A percentile compares a stretch with the other conserved stretches of the same genome.
Conservation (phyloP, 2,113 vertebrate genomes). For the Tylochromis polylepis region DNA sequence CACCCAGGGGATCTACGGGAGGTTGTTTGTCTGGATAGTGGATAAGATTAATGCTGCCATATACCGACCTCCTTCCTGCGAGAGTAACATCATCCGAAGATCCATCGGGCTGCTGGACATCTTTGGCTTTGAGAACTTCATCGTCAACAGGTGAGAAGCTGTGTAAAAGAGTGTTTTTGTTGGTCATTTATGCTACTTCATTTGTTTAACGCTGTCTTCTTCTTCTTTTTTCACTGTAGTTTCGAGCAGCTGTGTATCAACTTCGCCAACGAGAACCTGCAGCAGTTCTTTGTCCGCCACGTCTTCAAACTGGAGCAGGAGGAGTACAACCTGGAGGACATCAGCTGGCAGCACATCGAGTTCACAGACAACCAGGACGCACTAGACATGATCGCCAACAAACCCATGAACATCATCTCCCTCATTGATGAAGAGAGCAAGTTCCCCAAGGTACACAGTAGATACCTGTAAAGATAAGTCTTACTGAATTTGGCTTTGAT, state of each 20-base stretch:
- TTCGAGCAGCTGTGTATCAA: constrained; percentile 99
- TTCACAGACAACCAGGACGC: constrained; percentile 99
- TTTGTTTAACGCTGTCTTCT: background rate
- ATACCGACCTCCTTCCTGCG: constrained; percentile 84
- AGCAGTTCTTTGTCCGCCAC: constrained; percentile 95
- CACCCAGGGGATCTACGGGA: constrained; percentile 92
- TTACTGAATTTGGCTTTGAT: background rate
- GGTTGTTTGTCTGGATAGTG: constrained; percentile 96
- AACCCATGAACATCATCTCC: constrained; percentile 98
- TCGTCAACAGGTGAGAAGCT: constrained; percentile 85
- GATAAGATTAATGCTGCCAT: constrained; percentile 98
- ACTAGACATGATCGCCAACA: constrained; percentile 97
- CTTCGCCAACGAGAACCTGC: constrained; percentile 97
- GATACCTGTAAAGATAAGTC: background rate
- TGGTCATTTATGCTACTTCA: background rate
- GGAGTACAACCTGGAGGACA: constrained; percentile 98
- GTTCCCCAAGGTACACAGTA: constrained; percentile 86
- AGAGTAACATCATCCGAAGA: constrained; percentile 75
- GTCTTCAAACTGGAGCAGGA: constrained; percentile 99
- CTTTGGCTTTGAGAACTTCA: constrained; percentile 98
- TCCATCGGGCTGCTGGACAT: constrained; percentile 96
- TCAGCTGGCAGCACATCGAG: constrained; percentile 98
- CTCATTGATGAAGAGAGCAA: constrained; percentile 99
- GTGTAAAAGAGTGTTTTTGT: background rate
- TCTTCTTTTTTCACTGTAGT: constrained; percentile 55